Conservation (phyloP, 2,888 invertebrate genomes). For the Latrodectus elegans region DNA sequence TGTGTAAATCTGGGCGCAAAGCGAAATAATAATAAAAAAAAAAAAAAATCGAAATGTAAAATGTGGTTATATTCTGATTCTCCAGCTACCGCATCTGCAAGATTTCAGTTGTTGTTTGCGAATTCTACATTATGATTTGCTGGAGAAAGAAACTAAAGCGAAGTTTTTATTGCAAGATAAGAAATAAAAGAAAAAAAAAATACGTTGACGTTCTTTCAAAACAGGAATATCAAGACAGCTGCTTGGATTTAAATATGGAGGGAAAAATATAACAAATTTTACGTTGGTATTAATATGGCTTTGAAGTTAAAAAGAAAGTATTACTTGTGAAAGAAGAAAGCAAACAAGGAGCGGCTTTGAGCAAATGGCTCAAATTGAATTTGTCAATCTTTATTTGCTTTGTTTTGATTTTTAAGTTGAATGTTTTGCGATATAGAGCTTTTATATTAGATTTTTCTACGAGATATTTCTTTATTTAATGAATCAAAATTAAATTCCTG, state of each 20-base stretch:
- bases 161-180: conserved; percentile 13
- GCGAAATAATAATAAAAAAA: background rate
- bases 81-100: conserved; percentile 20
- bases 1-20: conserved; percentile 16
- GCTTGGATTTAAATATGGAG: conserved; percentile 28
- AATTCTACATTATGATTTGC: conserved; percentile 7
- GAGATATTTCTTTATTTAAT: conserved; percentile 35
- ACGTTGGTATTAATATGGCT: conserved; percentile 32
- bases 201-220: conserved; percentile 19
- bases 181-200: conserved; percentile 6
- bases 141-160: conserved; percentile 13
- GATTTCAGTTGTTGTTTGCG: conserved; percentile 36
- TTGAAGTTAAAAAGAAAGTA: background rate
- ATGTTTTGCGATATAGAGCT: conserved; percentile 38
- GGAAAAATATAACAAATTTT: background rate
- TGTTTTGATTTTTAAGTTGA: conserved; percentile 10
- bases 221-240: conserved; percentile 16
- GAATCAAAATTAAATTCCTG: conserved; percentile 42
- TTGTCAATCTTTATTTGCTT: conserved; percentile 59
- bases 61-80: background rate
- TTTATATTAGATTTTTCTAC: conserved; percentile 44
- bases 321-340: background rate
- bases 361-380: conserved; percentile 51
- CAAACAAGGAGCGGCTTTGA: conserved; percentile 4
- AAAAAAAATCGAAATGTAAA: background rate